These are phyloP conservation scores for Drepana arcuata DNA, from an alignment of 1,140 invertebrate genomes.

Conservation along the genomic window DNA sequence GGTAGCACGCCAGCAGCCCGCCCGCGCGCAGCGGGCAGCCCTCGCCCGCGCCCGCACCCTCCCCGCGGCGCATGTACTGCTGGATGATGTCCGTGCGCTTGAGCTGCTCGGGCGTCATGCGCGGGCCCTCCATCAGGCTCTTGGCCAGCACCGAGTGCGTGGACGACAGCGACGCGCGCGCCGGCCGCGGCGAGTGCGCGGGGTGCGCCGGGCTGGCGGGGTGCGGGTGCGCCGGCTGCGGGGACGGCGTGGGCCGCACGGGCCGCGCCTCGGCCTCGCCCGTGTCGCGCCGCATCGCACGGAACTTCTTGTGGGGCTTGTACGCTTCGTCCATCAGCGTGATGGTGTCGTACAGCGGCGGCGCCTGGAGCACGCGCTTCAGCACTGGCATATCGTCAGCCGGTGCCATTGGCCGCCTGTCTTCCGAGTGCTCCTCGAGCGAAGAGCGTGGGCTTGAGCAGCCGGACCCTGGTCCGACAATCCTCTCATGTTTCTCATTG, in stretches of 20 bases:
- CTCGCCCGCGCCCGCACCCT: constrained; percentile 48
- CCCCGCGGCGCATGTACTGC: constrained; percentile 88
- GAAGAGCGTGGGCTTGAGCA: constrained; percentile 90
- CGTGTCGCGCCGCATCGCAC: constrained; percentile 84
- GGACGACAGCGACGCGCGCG: constrained; percentile 77
- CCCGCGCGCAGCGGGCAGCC: constrained; percentile 44
- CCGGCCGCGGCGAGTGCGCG: constrained; percentile 59
- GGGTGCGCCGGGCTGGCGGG: constrained; percentile 67
- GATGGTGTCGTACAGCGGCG: constrained; percentile 90
- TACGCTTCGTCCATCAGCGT: constrained; percentile 95
- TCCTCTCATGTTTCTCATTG: constrained; percentile 87
- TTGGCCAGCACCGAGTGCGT: constrained; percentile 90
- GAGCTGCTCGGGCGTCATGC: constrained; percentile 90
- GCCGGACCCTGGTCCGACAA: constrained; percentile 81
- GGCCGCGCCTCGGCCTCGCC: constrained; percentile 78
- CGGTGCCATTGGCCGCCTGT: constrained; percentile 72
- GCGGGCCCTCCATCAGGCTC: constrained; percentile 89
- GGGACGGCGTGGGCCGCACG: constrained; percentile 32
- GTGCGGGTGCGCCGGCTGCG: constrained; percentile 64
- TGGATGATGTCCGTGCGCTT: constrained; percentile 92
- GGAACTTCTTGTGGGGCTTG: constrained; percentile 95
- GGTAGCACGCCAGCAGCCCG: constrained; percentile 41
- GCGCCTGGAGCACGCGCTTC: constrained; percentile 91
- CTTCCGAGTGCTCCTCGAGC: constrained; percentile 82
- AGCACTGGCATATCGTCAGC: constrained; percentile 95